These are phyloP conservation scores for Orthochromis indermauri DNA, from an alignment of 2,113 vertebrate species.

Conservation along the genomic window DNA sequence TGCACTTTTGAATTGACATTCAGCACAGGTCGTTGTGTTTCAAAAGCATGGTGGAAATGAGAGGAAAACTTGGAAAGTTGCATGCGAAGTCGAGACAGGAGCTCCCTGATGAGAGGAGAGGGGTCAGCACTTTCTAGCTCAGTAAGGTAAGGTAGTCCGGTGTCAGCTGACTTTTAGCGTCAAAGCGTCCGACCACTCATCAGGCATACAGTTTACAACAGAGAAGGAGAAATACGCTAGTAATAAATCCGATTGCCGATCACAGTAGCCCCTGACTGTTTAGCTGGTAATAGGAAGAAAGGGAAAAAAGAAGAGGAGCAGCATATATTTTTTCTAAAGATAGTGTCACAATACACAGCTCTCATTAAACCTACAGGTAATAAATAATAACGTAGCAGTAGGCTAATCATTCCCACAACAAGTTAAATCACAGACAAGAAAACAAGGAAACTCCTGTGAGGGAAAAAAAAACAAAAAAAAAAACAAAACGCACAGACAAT, in stretches of 20 bases:
- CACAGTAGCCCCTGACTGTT: constrained; percentile 67
- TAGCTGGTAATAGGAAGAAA: constrained; percentile 38
- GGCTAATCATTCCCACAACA: constrained; percentile 2
- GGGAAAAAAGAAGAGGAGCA: constrained; percentile 19
- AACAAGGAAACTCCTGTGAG: background rate
- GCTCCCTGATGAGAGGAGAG: constrained; percentile 31
- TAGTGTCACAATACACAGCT: constrained; percentile 31
- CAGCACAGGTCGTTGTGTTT: constrained; percentile 14
- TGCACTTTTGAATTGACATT: constrained; percentile 36
- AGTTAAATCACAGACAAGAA: constrained; percentile 8
- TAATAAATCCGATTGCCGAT: constrained; percentile 60
- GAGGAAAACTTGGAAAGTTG: constrained; percentile 7
- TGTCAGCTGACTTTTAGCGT: constrained; percentile 22
- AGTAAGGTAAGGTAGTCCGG: constrained; percentile 37
- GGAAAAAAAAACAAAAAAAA: fast-evolving
- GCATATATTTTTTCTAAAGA: constrained; percentile 29
- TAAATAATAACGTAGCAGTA: constrained; percentile 45
- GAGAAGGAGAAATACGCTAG: constrained; percentile 24
- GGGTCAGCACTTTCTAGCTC: background rate
- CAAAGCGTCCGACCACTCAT: background rate
- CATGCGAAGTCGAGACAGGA: constrained; percentile 40
- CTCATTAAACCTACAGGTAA: constrained; percentile 35
- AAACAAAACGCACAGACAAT: constrained; percentile 10
- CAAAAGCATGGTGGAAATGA: background rate
- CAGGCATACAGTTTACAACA: constrained; percentile 15